A percentile compares a stretch with the other conserved stretches of the same genome.
These are phyloP conservation scores for Semnornis frantzii DNA, from an alignment of 2,113 vertebrate species.

Conservation along the genomic window DNA sequence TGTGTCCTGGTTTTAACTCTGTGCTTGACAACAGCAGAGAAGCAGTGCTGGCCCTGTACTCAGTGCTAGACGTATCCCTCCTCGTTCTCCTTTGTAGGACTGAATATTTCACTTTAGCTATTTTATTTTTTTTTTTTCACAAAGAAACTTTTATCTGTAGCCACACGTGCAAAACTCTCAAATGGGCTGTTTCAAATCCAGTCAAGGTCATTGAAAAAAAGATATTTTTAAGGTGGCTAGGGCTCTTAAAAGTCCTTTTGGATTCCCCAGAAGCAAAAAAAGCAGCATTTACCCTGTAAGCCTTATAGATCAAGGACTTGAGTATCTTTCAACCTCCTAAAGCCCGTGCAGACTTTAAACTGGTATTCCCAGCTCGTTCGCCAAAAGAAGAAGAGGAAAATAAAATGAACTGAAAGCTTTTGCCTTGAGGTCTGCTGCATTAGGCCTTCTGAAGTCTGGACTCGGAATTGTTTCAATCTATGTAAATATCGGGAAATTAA, in stretches of 20 bases:
- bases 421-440: slow-evolving; percentile 70
- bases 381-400: slow-evolving; percentile 60
- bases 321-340: slow-evolving; percentile 60
- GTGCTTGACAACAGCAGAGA: not conserved
- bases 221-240: slow-evolving; percentile 47
- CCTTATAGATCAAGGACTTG: slow-evolving; percentile 55
- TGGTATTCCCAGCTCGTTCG: slow-evolving; percentile 67
- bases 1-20: slow-evolving; percentile 54
- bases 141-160: slow-evolving; percentile 58
- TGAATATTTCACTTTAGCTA: not conserved
- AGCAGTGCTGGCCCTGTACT: not conserved
- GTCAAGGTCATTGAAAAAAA: slow-evolving; percentile 69
- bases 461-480: slow-evolving; percentile 77
- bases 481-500: slow-evolving; percentile 83
- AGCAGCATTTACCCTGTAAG: slow-evolving; percentile 53
- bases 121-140: slow-evolving; percentile 54
- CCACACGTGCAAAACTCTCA: slow-evolving; percentile 56
- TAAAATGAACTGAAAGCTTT: slow-evolving; percentile 69
- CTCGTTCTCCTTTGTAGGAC: slow-evolving; percentile 26
- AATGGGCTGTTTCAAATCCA: slow-evolving; percentile 61
- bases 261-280: slow-evolving; percentile 70
- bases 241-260: slow-evolving; percentile 59
- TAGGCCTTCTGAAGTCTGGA: slow-evolving; percentile 70
- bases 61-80: not conserved
- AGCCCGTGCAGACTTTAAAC: slow-evolving; percentile 42